Conservation (phyloP, 2,797 vertebrate species). For the Halcyon chelicuti region DNA sequence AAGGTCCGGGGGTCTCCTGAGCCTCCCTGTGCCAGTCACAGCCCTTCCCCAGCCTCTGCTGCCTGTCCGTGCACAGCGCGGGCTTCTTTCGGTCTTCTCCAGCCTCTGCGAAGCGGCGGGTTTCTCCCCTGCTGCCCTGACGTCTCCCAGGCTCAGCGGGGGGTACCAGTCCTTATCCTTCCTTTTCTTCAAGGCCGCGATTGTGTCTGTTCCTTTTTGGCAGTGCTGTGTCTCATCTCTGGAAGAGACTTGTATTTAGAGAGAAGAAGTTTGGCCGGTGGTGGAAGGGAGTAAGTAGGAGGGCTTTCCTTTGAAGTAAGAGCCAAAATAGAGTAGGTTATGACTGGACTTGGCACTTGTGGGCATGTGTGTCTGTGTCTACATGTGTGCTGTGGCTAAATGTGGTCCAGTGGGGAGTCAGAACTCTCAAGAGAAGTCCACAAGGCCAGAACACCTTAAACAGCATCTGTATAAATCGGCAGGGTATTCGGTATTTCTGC, state of each 20-base stretch:
- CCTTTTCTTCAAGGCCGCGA: neutral
- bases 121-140: too few relatives aligned
- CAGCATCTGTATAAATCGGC: neutral
- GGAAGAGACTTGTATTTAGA: neutral
- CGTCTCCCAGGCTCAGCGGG: neutral
- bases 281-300: neutral
- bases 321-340: neutral
- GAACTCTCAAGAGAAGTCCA: neutral
- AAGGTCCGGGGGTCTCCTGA: neutral
- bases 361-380: neutral
- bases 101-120: neutral
- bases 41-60: neutral
- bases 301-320: neutral
- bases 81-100: neutral
- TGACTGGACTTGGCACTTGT: neutral
- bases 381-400: neutral
- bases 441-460: neutral
- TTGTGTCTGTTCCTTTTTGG: neutral
- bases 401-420: neutral
- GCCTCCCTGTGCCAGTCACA: neutral
- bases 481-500: fast-evolving
- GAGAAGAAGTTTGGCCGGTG: neutral
- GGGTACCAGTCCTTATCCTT: neutral
- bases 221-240: neutral
- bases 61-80: neutral